Conservation (phyloP, 2,113 vertebrate genomes). For the Calidris pygmaea region DNA sequence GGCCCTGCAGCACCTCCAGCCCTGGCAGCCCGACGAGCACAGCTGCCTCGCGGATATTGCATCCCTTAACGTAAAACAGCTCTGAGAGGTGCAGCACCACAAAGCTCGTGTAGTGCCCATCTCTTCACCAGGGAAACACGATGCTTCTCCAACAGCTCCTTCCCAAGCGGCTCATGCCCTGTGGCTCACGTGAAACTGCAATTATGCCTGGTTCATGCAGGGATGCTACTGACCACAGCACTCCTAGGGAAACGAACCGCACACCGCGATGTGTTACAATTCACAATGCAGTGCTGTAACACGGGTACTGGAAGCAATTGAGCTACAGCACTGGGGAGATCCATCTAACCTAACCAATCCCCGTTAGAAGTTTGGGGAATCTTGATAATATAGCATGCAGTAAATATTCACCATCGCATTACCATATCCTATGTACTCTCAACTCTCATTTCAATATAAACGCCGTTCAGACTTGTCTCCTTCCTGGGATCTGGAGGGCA, state of each 20-base stretch:
- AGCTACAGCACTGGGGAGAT: not conserved
- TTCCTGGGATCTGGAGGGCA: not conserved
- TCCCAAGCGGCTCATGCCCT: not conserved
- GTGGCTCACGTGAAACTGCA: not conserved
- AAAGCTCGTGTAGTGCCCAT: not conserved
- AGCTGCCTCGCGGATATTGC: not conserved
- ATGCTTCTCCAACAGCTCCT: not conserved
- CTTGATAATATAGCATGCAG: not conserved
- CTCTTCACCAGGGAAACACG: not conserved
- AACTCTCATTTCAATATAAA: not conserved
- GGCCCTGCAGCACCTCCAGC: not conserved
- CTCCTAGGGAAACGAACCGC: not conserved
- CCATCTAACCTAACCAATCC: not conserved
- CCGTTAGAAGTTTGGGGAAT: not conserved
- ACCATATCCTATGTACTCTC: not conserved
- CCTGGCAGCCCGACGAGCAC: not conserved
- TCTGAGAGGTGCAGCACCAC: not conserved
- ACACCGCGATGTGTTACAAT: accelerated
- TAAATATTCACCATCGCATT: not conserved
- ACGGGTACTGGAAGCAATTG: not conserved
- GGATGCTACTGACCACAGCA: not conserved
- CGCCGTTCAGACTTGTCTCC: not conserved
- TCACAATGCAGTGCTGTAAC: accelerated
- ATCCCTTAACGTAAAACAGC: not conserved
- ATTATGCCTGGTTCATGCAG: not conserved